Base-by-base conservation (phyloP, 2,888 invertebrate species). In the Ichneumoninae sp. region DNA sequence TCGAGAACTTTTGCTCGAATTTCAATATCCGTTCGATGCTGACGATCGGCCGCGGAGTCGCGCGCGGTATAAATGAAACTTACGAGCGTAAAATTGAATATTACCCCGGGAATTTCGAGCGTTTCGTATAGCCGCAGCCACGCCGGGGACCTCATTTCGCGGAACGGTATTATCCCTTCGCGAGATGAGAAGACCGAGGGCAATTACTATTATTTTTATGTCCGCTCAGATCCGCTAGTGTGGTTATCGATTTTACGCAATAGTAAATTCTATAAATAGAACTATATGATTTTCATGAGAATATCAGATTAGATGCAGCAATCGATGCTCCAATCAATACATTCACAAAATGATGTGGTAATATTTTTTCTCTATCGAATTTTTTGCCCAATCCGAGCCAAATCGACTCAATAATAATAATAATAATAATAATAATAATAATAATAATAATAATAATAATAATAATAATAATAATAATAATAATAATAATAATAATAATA, bases 41-140 rank as follows among this genome's bases (percentile, higher is more conserved):
- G 70, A 65, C 74, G 10, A 75, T 78, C 44, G 50, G 22, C 60
- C 7, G 44, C 22, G 10, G 54, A 68, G 30, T 84, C 57, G 40
- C 44, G 50, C 54, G 30, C 19, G 33, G 54, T 52, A 71, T 66
- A 66, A 81, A 85, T 66, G 47, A 78, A 74, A 78, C 65, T 81
- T 54, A 69, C 66, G 54, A 73, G 76, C 68, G 76, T 22, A 83
- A 77, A 81, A 83, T 73, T 81, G 68, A 73, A 81, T 83, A 81
- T 68, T 76, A 68, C 52, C 44, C 44, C 30, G 33, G 19, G 40
- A 66, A 80, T 76, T 75, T 66, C 26, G 57, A 50, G 6, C 52
- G 44, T 40, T 79, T 66, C 50, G 44, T 26, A 13, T 7, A 30
- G 3, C 54, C 57, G 52, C 16, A 26, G n/a, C 22, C n/a, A 5